Base-by-base conservation (phyloP, 2,113 vertebrate species). In the Prunella himalayana region DNA sequence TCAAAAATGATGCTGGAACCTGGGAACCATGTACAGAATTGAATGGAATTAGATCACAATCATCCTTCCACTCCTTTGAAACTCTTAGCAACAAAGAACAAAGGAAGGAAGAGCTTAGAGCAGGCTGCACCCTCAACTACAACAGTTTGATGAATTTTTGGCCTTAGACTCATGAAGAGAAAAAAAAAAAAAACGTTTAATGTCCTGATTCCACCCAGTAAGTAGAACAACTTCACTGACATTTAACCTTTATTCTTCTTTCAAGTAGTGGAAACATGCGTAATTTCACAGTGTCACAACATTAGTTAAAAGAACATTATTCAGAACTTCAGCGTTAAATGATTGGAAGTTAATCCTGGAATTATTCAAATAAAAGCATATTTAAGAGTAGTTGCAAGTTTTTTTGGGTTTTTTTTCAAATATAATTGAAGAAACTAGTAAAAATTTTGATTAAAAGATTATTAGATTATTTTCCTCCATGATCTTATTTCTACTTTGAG, bases 191-290 rank as follows among this genome's bases (percentile, higher is more conserved):
- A 6, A 91, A 13, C 2, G 8, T 15, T 75, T 17, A 7, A 39
- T 4, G 1, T 71, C 42, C 44, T 87, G 50, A 64, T 82, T 87
- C 53, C 75, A 82, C 42, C 5, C 56, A 53, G 4, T 47, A 79
- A 83, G 10, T 68, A 82, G 82, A 92, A 95, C 47, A 93, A 91
- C 88, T 91, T 84, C 42, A 65, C 35, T 93, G 86, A 83, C 88
- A 73, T 95, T 92, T 47, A 41, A 93, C 86, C 45, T 94, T 90
- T 82, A 72, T 88, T 97, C 49, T 95, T 85, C 56, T 77, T 90
- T 88, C 86, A 79, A 94, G 66, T 88, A 63, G 49, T 89, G 86
- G 82, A 94, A 97, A 94, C 56, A n/a, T 45, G 56, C 15, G 4
- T 76, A 94, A 90, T 37, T 72, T 86, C 37, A 47, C n/a, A 66